Conservation (phyloP, 2,888 invertebrate genomes). For the Sialis lutaria region DNA sequence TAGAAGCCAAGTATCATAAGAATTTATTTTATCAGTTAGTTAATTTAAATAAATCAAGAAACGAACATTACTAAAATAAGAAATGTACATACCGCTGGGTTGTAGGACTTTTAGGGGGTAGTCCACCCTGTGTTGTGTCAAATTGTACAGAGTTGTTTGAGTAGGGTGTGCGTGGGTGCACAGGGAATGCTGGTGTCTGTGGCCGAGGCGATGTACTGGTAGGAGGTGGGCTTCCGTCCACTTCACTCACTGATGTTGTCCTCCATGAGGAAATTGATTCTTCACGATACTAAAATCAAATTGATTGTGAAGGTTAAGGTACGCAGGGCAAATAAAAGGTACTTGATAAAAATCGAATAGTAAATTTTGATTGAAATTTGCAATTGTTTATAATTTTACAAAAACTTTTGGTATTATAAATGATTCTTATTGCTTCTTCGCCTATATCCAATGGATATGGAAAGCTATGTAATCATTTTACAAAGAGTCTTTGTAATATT, state of each 20-base stretch:
- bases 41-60: no score
- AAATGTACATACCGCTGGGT: constrained; percentile 37
- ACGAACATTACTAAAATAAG: neutral
- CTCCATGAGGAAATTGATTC: constrained; percentile 48
- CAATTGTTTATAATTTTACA: no score
- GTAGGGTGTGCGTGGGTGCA: constrained; percentile 77
- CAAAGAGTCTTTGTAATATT: no score
- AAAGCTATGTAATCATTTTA: no score
- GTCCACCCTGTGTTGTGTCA: constrained; percentile 34
- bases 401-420: no score
- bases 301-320: neutral
- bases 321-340: no score
- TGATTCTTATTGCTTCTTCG: no score
- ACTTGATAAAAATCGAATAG: no score
- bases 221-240: constrained; percentile 32
- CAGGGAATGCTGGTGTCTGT: constrained; percentile 87
- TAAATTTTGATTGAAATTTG: no score
- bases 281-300: constrained; percentile 30
- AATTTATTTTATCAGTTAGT: no score
- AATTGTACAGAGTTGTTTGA: constrained; percentile 47
- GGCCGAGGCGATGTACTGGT: constrained; percentile 43
- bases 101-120: constrained; percentile 69
- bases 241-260: constrained; percentile 34
- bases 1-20: no score
- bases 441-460: no score